phyloP scores from a whole-genome alignment of 2,797 vertebrate genomes.

The Anableps anableps region DNA sequence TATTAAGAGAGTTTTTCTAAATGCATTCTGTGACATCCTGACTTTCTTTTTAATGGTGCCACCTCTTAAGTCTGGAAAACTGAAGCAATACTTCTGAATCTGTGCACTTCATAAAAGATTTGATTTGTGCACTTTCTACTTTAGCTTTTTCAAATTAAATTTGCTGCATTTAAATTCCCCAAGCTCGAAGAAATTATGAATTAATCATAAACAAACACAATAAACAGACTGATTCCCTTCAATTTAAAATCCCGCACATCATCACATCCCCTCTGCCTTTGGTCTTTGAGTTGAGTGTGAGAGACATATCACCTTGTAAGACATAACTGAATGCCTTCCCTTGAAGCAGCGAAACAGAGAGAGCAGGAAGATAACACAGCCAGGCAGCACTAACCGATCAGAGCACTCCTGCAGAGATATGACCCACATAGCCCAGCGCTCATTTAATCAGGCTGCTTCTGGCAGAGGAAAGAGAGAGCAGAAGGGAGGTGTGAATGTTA shows the following conservation, averaged over 20 bases:
- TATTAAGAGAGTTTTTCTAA: neutral
- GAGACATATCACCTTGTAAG: slow-evolving; percentile 75
- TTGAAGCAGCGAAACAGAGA: slow-evolving; percentile 74
- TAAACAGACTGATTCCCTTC: slow-evolving; percentile 56
- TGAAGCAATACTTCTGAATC: neutral
- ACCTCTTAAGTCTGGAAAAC: neutral
- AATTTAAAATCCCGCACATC: slow-evolving; percentile 48
- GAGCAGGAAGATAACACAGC: slow-evolving; percentile 76
- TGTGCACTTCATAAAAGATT: neutral
- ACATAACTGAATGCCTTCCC: slow-evolving; percentile 71
- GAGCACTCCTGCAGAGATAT: slow-evolving; percentile 83
- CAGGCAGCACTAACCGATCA: slow-evolving; percentile 84
- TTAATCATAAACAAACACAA: slow-evolving; percentile 59
- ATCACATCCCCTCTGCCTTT: slow-evolving; percentile 42
- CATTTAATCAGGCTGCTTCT: slow-evolving; percentile 82
- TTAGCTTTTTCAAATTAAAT: slow-evolving; percentile 10
- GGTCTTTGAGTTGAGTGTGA: slow-evolving; percentile 57
- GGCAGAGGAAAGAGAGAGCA: slow-evolving; percentile 50
- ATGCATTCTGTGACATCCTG: slow-evolving; percentile 4
- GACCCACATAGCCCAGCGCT: slow-evolving; percentile 81
- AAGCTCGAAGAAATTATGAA: slow-evolving; percentile 47
- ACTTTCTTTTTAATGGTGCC: neutral
- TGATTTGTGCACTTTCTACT: neutral
- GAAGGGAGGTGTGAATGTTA: slow-evolving; percentile 36
- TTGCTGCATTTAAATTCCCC: slow-evolving; percentile 41